phyloP scores from a whole-genome alignment of 2,113 vertebrate species.

The Mesocricetus auratus region DNA sequence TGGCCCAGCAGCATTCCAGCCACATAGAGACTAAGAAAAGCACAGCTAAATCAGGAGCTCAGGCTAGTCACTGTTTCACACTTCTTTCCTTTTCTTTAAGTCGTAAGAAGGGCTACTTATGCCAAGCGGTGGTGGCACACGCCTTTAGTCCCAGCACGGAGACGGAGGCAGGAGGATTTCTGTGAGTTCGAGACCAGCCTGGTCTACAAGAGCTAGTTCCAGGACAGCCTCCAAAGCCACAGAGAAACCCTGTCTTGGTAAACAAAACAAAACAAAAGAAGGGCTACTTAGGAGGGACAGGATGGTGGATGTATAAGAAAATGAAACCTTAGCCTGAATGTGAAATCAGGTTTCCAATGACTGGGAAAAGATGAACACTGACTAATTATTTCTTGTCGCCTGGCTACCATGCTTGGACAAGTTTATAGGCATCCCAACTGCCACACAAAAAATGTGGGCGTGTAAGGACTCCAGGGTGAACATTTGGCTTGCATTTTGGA shows the following conservation, averaged over 20 bases:
- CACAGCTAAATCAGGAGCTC: neutral
- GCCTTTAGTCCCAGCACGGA: too few relatives aligned
- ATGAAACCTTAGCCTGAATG: neutral
- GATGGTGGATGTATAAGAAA: neutral
- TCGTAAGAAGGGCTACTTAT: too few relatives aligned
- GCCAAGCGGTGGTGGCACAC: too few relatives aligned
- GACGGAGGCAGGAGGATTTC: too few relatives aligned
- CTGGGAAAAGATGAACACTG: neutral
- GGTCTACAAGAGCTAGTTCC: too few relatives aligned
- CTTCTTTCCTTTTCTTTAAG: neutral
- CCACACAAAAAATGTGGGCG: neutral
- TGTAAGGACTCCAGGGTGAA: constrained; percentile 36
- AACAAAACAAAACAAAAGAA: too few relatives aligned
- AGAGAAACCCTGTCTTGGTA: too few relatives aligned
- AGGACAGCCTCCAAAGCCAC: too few relatives aligned
- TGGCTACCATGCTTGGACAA: neutral
- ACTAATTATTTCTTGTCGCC: neutral
- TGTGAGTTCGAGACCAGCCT: too few relatives aligned
- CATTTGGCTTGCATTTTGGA: constrained; percentile 35
- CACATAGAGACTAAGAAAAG: neutral
- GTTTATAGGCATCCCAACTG: neutral
- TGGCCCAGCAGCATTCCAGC: neutral
- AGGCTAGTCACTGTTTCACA: neutral
- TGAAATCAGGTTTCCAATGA: neutral
- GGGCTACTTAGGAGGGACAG: neutral